Percentiles rank a stretch among this genome's conserved stretches.
These are phyloP conservation scores for Trachythela sp. DNA, from an alignment of 64 coral and sea anemone species.

Conservation along the genomic window DNA sequence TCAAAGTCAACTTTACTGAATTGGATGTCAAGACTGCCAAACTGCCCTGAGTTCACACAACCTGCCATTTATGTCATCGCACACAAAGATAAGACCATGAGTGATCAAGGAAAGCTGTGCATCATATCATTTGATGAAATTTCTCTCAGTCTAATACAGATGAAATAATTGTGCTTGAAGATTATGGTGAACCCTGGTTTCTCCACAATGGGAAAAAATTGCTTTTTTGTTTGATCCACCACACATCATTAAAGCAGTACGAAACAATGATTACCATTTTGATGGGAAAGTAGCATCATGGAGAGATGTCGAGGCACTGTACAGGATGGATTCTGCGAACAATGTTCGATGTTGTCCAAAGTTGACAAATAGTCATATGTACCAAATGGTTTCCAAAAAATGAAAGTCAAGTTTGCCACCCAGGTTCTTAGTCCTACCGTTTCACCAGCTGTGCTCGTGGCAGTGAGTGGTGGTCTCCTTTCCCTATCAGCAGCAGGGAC, in stretches of 20 bases:
- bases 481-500: neutral
- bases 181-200: neutral
- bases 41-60: too few relatives aligned
- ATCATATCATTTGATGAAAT: too few relatives aligned
- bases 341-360: neutral
- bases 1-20: too few relatives aligned
- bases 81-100: too few relatives aligned
- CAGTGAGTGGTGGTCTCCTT: neutral
- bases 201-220: neutral
- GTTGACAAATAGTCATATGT: neutral
- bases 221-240: too few relatives aligned
- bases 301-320: neutral
- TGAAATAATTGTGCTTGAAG: conserved; percentile 12
- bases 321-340: neutral
- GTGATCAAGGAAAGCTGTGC: too few relatives aligned
- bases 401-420: neutral
- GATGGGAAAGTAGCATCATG: too few relatives aligned
- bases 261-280: neutral
- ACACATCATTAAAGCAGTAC: neutral
- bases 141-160: too few relatives aligned
- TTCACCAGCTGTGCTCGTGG: neutral
- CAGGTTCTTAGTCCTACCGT: neutral
- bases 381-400: neutral
- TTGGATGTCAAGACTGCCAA: too few relatives aligned
- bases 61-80: too few relatives aligned